Percentiles rank a stretch among this genome's conserved stretches.
Conservation (phyloP, 2,797 vertebrate genomes). For the Notolabrus celidotus region DNA sequence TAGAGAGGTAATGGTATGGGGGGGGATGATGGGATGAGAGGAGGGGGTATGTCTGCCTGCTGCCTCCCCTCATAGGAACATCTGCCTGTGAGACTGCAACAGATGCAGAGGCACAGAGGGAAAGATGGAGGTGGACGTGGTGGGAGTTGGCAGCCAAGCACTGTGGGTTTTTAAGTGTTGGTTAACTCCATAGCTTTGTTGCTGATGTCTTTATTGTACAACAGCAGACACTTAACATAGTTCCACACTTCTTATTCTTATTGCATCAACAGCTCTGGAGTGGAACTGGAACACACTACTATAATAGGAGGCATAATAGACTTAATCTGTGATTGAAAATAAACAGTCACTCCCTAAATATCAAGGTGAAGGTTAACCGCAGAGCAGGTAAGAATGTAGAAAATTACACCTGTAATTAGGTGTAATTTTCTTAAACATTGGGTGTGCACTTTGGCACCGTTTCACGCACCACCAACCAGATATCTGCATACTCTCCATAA, state of each 20-base stretch:
- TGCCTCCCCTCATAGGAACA: constrained; percentile 78
- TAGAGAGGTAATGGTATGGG: constrained; percentile 63
- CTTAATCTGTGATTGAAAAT: constrained; percentile 25
- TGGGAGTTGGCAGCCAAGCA: constrained; percentile 31
- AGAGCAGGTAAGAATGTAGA: constrained; percentile 69
- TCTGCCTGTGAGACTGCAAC: constrained; percentile 78
- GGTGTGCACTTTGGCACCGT: constrained; percentile 50
- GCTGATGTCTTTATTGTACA: not conserved
- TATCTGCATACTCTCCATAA: constrained; percentile 65
- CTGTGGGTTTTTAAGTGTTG: constrained; percentile 37
- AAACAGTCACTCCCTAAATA: constrained; percentile 37
- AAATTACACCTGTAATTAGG: constrained; percentile 67
- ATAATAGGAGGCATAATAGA: constrained; percentile 28
- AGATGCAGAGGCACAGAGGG: constrained; percentile 77
- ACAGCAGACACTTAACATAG: not conserved
- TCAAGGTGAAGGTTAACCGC: constrained; percentile 31
- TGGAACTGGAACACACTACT: not conserved
- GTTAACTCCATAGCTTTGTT: not conserved
- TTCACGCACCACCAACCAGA: constrained; percentile 39
- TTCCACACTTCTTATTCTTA: not conserved
- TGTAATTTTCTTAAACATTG: constrained; percentile 12
- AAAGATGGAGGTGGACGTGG: constrained; percentile 34
- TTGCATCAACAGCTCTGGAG: constrained; percentile 6
- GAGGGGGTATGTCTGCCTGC: constrained; percentile 69
- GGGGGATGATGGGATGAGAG: constrained; percentile 12